Evolutionary conservation across 1,140 invertebrate genomes (phyloP).

Genomic region (Tenebrio molitor): DNA sequence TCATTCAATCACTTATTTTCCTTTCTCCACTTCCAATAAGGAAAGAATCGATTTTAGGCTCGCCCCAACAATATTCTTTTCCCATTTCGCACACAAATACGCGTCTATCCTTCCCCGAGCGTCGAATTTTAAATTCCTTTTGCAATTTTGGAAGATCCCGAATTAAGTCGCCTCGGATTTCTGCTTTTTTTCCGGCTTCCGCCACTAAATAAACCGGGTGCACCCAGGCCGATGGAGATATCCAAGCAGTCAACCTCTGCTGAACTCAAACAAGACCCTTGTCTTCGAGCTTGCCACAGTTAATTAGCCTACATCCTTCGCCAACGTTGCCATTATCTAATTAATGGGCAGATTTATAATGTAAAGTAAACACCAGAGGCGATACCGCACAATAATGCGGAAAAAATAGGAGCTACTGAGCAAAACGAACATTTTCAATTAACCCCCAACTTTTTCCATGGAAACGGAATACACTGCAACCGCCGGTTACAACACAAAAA

Average conservation of each 20-base stretch:
- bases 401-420: background rate
- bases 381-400: background rate
- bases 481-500: too few relatives aligned
- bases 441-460: background rate
- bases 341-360: conserved; percentile 22
- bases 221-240: background rate
- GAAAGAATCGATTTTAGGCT: too few relatives aligned
- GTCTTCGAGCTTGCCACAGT: conserved; percentile 27
- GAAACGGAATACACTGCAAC: background rate
- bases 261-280: conserved; percentile 27
- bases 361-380: conserved; percentile 9
- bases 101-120: too few relatives aligned
- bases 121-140: too few relatives aligned
- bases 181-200: too few relatives aligned
- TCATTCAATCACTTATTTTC: too few relatives aligned
- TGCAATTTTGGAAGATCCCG: too few relatives aligned
- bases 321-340: conserved; percentile 27
- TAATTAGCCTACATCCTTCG: conserved; percentile 32
- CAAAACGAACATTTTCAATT: conserved; percentile 17
- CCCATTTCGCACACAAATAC: too few relatives aligned
- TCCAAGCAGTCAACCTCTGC: background rate
- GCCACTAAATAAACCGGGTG: background rate
- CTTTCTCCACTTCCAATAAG: too few relatives aligned
- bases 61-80: too few relatives aligned
- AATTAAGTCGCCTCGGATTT: too few relatives aligned